Percentiles rank a stretch among this genome's conserved stretches.
These are phyloP conservation scores for Pseudococcus jackbeardsleyi DNA, from an alignment of 2,888 invertebrate species.

Conservation along the genomic window DNA sequence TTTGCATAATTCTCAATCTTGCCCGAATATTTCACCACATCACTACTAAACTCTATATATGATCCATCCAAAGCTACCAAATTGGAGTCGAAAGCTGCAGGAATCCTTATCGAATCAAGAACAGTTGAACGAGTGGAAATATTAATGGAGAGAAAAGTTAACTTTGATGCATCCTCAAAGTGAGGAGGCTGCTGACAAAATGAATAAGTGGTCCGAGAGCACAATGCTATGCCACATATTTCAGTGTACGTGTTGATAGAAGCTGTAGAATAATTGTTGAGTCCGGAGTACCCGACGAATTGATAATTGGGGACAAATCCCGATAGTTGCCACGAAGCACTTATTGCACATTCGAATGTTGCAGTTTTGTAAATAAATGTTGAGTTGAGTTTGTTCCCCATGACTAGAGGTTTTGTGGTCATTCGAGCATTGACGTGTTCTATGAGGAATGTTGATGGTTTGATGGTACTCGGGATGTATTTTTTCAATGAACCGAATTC, in stretches of 20 bases:
- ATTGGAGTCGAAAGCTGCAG: constrained; percentile 67
- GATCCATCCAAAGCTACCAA: constrained; percentile 67
- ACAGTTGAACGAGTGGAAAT: constrained; percentile 67
- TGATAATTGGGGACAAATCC: constrained; percentile 31
- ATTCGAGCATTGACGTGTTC: constrained; percentile 63
- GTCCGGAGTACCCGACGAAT: constrained; percentile 51
- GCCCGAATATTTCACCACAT: not conserved
- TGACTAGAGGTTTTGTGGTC: not conserved
- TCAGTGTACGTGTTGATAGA: constrained; percentile 67
- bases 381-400: not conserved
- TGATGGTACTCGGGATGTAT: not conserved
- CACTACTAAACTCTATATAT: constrained; percentile 65
- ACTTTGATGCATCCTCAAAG: constrained; percentile 69
- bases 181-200: constrained; percentile 67
- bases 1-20: constrained; percentile 63
- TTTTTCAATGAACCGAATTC: not conserved
- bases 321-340: not conserved
- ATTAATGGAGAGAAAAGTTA: constrained; percentile 67
- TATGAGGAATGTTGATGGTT: constrained; percentile 56
- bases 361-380: constrained; percentile 39
- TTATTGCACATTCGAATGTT: constrained; percentile 43
- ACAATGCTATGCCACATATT: constrained; percentile 69
- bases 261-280: constrained; percentile 8
- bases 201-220: constrained; percentile 65
- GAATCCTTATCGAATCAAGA: constrained; percentile 66